Conservation (phyloP, 2,113 vertebrate species). For the Parotia lawesii region DNA sequence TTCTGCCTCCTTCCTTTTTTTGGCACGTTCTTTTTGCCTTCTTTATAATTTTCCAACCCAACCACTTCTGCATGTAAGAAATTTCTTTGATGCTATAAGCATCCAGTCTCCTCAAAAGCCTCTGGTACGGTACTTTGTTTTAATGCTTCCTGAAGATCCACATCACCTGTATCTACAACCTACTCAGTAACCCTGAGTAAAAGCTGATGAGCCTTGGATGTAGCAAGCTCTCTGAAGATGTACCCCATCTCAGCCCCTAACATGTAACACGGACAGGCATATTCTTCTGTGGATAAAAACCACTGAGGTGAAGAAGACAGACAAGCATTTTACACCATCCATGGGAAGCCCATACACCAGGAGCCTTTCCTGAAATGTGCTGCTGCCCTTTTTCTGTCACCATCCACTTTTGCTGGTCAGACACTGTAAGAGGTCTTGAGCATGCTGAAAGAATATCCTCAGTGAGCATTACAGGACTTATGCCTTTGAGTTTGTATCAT, state of each 20-base stretch:
- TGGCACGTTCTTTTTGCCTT: background rate
- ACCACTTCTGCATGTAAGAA: background rate
- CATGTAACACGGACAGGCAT: background rate
- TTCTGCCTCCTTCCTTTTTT: background rate
- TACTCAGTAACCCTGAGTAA: background rate
- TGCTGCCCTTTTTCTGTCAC: background rate
- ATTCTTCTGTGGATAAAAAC: background rate
- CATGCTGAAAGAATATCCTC: background rate
- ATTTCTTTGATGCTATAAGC: background rate
- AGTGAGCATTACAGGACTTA: background rate
- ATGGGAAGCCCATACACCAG: background rate
- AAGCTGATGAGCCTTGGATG: background rate
- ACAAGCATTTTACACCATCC: background rate
- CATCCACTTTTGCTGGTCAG: background rate
- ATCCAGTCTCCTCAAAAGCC: background rate
- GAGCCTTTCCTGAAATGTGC: background rate
- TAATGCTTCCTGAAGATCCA: background rate
- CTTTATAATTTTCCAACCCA: background rate
- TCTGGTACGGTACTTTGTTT: background rate
- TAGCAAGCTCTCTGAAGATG: background rate
- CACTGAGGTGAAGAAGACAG: fast-evolving
- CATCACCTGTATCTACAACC: background rate
- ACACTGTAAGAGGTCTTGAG: background rate
- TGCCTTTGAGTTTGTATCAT: background rate
- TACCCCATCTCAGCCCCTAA: background rate